Conservation (phyloP, 2,113 vertebrate species). For the Neogobius melanostomus region DNA sequence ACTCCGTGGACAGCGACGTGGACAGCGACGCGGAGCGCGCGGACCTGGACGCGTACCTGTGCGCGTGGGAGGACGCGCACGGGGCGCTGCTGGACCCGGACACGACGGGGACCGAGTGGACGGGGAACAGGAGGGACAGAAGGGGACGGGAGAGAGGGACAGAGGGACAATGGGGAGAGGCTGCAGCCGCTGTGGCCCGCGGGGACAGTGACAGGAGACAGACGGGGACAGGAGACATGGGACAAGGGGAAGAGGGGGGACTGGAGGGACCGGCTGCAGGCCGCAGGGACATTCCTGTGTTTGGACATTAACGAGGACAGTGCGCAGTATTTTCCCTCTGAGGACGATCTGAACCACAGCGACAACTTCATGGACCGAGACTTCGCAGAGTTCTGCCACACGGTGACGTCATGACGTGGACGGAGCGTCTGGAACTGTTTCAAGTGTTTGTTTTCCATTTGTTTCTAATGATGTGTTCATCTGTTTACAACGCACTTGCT, state of each 20-base stretch:
- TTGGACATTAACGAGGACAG: constrained; percentile 28
- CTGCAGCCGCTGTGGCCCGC: too few species aligned
- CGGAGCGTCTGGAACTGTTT: too few species aligned
- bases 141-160: too few species aligned
- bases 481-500: too few species aligned
- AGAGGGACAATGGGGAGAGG: too few species aligned
- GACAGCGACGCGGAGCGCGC: constrained; percentile 80
- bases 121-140: background rate
- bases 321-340: constrained; percentile 84
- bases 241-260: too few species aligned
- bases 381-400: constrained; percentile 85
- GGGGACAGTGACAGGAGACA: too few species aligned
- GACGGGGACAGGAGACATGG: too few species aligned
- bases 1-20: constrained; percentile 78
- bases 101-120: background rate
- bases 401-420: constrained; percentile 56
- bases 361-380: constrained; percentile 87
- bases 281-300: constrained; percentile 2
- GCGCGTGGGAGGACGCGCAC: constrained; percentile 84
- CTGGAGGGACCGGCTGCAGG: constrained; percentile 5
- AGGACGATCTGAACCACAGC: constrained; percentile 83
- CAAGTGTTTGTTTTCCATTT: too few species aligned
- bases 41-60: constrained; percentile 87
- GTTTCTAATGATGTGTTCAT: too few species aligned
- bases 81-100: constrained; percentile 80